These are phyloP conservation scores for Catonia carolina DNA, from an alignment of 2,888 invertebrate genomes.

Conservation along the genomic window DNA sequence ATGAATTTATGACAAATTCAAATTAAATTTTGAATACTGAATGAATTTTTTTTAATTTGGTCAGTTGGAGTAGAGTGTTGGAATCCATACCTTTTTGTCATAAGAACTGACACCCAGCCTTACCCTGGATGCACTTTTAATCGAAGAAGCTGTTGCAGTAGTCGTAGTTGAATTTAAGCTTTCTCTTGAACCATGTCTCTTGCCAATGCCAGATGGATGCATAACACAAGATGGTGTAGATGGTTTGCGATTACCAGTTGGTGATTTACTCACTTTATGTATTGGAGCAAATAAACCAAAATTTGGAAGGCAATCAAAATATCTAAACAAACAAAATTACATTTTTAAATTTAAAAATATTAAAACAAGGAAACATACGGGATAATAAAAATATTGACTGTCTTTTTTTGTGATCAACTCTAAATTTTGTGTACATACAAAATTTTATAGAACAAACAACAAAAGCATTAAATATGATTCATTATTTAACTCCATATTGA, in stretches of 20 bases:
- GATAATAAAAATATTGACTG: too few species aligned
- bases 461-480: too few species aligned
- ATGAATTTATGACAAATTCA: too few species aligned
- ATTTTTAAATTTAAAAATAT: neutral
- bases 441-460: too few species aligned
- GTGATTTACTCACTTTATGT: conserved; percentile 81
- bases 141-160: conserved; percentile 46
- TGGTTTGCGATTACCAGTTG: conserved; percentile 59
- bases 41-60: too few species aligned
- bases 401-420: too few species aligned
- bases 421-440: too few species aligned
- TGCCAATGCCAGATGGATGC: conserved; percentile 47
- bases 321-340: conserved; percentile 54
- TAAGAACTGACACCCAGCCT: conserved; percentile 67
- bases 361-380: too few species aligned
- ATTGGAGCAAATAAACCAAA: conserved; percentile 91
- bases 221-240: conserved; percentile 51
- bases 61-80: conserved; percentile 39
- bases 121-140: conserved; percentile 56
- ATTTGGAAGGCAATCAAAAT: conserved; percentile 86
- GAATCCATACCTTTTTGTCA: conserved; percentile 54
- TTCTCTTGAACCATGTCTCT: conserved; percentile 64
- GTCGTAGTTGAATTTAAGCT: conserved; percentile 51
- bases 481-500: too few species aligned
- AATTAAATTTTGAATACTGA: too few species aligned